Evolutionary conservation across 64 coral and sea anemone species (phyloP).

Genomic region (Actinia tenebrosa): DNA sequence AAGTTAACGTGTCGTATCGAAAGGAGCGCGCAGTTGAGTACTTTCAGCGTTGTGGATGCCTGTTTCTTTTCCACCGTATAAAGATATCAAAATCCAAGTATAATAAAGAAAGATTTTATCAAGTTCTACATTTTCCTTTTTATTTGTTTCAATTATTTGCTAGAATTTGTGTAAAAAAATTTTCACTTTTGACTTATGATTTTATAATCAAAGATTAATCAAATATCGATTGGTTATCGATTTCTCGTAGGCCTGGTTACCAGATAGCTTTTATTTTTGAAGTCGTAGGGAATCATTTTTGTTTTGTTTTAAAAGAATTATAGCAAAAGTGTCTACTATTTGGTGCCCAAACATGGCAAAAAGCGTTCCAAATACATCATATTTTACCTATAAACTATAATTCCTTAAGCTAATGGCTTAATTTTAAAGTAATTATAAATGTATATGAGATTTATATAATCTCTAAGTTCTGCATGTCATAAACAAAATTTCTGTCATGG

Average conservation of each 20-base stretch:
- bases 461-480: background rate
- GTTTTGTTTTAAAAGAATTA: background rate
- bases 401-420: background rate
- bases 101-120: no score
- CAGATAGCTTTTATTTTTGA: background rate
- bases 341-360: background rate
- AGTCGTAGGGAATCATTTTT: background rate
- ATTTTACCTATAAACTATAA: background rate
- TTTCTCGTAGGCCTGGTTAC: conserved; percentile 15
- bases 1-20: no score
- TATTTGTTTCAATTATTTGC: no score
- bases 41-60: no score
- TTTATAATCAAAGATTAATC: background rate
- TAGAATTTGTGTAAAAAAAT: no score
- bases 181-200: no score
- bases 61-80: no score
- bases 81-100: no score
- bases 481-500: conserved; percentile 27
- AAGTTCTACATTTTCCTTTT: no score
- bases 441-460: background rate
- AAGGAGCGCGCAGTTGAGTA: no score
- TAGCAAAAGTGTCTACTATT: background rate
- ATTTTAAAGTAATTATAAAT: background rate
- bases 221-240: conserved; percentile 23
- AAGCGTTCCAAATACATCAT: background rate